Conservation (phyloP, 2,888 invertebrate genomes). For the Zele albiditarsus region DNA sequence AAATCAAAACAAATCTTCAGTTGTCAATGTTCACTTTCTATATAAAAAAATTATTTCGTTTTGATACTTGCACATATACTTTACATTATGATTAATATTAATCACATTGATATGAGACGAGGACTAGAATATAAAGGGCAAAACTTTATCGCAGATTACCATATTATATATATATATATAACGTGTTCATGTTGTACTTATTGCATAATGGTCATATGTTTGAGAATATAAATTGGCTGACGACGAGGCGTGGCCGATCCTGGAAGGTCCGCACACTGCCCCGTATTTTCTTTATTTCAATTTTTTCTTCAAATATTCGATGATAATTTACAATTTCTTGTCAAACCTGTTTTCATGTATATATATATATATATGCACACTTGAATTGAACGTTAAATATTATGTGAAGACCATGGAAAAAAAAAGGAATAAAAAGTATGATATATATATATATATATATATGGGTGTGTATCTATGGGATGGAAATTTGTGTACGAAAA, state of each 20-base stretch:
- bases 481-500: slow-evolving; percentile 28
- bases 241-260: slow-evolving; percentile 35
- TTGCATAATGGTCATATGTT: slow-evolving; percentile 34
- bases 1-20: slow-evolving; percentile 24
- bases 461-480: slow-evolving; percentile 5
- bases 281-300: slow-evolving; percentile 29
- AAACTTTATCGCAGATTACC: not conserved
- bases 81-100: not conserved
- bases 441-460: not conserved
- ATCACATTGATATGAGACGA: not conserved
- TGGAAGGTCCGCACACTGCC: slow-evolving; percentile 24
- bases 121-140: not conserved
- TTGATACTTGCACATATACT: not conserved
- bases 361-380: not conserved
- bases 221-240: slow-evolving; percentile 35
- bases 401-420: not conserved
- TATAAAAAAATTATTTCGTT: not conserved
- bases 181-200: slow-evolving; percentile 10
- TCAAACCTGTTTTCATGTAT: not conserved
- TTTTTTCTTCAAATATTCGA: slow-evolving; percentile 20
- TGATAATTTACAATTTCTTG: slow-evolving; percentile 11
- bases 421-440: not conserved
- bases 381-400: not conserved
- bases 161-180: not conserved
- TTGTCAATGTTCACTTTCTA: slow-evolving; percentile 13